phyloP scores from a whole-genome alignment of 2,113 vertebrate species.

The Halcyon malimbica region DNA sequence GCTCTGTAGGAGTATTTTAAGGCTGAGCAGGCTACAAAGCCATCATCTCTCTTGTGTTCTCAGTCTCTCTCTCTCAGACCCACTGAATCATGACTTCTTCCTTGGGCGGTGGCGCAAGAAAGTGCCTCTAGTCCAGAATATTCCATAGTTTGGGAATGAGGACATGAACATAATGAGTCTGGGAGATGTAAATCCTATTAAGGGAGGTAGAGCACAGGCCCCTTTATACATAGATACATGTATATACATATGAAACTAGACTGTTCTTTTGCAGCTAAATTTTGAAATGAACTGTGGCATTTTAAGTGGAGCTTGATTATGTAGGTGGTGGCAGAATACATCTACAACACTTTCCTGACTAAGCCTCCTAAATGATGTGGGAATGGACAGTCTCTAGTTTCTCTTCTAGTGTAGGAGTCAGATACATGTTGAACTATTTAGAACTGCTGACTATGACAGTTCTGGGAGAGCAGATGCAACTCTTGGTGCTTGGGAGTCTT shows the following conservation, averaged over 20 bases:
- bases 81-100: background rate
- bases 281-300: background rate
- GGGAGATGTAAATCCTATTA: background rate
- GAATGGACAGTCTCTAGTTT: background rate
- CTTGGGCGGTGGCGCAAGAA: background rate
- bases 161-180: background rate
- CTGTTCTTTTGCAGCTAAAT: background rate
- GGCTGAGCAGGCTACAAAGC: background rate
- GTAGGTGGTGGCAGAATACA: background rate
- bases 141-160: background rate
- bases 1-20: constrained; percentile 56
- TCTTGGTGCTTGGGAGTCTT: background rate
- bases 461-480: background rate
- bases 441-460: background rate
- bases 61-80: background rate
- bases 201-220: background rate
- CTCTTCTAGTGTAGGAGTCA: background rate
- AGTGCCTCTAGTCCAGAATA: background rate
- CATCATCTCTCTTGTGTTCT: background rate
- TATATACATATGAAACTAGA: background rate
- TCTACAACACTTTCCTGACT: background rate
- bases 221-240: no score
- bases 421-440: background rate
- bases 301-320: background rate
- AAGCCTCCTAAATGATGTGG: background rate